Evolutionary conservation across 2,113 vertebrate genomes (phyloP).

Genomic region (Pterocles gutturalis): DNA sequence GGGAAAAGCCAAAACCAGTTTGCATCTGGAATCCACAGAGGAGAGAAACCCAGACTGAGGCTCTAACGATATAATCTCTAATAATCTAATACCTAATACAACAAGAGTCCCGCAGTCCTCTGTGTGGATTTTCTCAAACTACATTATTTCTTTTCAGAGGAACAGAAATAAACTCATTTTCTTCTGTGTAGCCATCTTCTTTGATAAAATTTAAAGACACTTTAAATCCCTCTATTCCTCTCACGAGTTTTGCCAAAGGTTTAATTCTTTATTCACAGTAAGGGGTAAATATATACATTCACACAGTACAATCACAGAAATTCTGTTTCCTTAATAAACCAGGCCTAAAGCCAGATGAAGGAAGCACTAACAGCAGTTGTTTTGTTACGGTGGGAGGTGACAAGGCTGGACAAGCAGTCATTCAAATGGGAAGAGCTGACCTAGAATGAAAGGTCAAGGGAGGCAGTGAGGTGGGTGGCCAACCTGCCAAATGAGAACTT

Average conservation of each 20-base stretch:
- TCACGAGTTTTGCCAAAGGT: not conserved
- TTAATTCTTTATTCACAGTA: not conserved
- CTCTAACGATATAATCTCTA: not conserved
- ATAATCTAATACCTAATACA: not conserved
- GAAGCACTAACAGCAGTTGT: not conserved
- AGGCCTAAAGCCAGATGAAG: not conserved
- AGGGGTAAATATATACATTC: not conserved
- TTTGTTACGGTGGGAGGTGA: not conserved
- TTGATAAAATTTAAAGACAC: not conserved
- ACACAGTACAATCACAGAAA: not conserved
- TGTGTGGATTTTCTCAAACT: not conserved
- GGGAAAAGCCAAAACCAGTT: not conserved
- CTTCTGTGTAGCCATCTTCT: not conserved
- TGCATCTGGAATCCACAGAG: not conserved
- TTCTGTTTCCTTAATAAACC: not conserved
- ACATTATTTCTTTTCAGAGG: not conserved
- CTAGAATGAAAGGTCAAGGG: not conserved
- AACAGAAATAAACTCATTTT: not conserved
- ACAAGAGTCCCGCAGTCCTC: not conserved
- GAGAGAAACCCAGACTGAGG: not conserved
- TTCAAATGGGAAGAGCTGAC: not conserved
- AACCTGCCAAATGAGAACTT: not conserved
- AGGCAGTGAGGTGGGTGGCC: not conserved
- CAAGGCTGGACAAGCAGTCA: not conserved
- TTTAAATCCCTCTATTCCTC: not conserved